phyloP scores from a whole-genome alignment of 2,888 invertebrate genomes.

The Tetramorium bicarinatum region DNA sequence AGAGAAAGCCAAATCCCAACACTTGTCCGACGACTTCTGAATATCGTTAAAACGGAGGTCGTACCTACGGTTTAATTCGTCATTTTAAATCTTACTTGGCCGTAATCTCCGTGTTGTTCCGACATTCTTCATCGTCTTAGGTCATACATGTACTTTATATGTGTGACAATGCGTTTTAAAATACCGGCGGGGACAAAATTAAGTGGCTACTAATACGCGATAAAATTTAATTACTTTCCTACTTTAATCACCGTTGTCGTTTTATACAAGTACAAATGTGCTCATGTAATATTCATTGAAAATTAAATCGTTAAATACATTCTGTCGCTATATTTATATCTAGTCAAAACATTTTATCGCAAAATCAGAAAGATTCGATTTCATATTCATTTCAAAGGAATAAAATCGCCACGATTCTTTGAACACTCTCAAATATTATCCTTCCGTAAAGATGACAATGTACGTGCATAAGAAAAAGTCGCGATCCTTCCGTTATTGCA shows the following conservation, averaged over 20 bases:
- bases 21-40: constrained; percentile 43
- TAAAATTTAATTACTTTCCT: constrained; percentile 14
- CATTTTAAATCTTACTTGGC: constrained; percentile 31
- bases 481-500: constrained; percentile 56
- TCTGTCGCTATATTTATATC: background rate
- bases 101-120: constrained; percentile 12
- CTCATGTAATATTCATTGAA: background rate
- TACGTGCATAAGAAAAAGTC: constrained; percentile 39
- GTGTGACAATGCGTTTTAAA: constrained; percentile 22
- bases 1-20: constrained; percentile 44
- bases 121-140: constrained; percentile 23
- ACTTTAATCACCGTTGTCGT: background rate
- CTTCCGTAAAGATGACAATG: constrained; percentile 49
- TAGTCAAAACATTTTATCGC: background rate
- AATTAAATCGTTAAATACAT: background rate
- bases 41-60: constrained; percentile 43
- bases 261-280: background rate
- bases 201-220: background rate
- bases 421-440: constrained; percentile 42
- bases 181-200: background rate
- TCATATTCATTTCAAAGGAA: background rate
- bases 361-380: constrained; percentile 9
- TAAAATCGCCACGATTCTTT: constrained; percentile 1
- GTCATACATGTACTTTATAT: background rate
- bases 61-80: constrained; percentile 29